Evolutionary conservation across 2,888 invertebrate genomes (phyloP), one percentile per base, ranked within the genome.

Genomic region (Thymelicus lineola): DNA sequence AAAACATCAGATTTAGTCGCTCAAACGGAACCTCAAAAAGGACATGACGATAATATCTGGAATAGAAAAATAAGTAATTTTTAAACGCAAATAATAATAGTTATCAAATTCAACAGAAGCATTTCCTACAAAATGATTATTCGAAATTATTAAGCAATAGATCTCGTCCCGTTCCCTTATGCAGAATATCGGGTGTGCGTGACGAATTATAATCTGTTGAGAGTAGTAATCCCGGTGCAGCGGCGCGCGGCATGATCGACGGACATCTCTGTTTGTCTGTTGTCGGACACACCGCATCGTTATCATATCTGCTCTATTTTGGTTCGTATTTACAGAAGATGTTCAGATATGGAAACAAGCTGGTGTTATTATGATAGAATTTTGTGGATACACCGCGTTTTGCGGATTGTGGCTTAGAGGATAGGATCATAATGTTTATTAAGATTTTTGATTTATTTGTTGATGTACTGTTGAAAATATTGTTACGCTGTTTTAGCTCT

Each of bases 151-250:
- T 36, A 57, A 14, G 46, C 50, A 60, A 60, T 50, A 38, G 59
- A 60, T 66, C 48, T 66, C 17, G 46, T 35, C 35, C 12, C 59
- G 36, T 75, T 77, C 80, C 72, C 82, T 85, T 83, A 83, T 84
- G 80, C 81, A 78, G 76, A 76, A 75, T 78, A 75, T 79, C 74
- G 77, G 75, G 73, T 75, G 85, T 77, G 77, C 84, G 87, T 88
- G 88, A 84, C 81, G 84, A 86, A 84, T 85, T 87, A 88, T 89
- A 87, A 88, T 88, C 85, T 82, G 80, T 73, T 74, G 76, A 73
- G 75, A 73, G 71, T 73, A 72, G 79, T 89, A 89, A 88, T 88
- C 86, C 86, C 78, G 72, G 71, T 70, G 77, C 79, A 78, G 67
- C 71, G 76, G 74, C 74, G 75, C 67, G 66, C 71, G 79, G 80